A percentile compares a stretch with the other conserved stretches of the same genome.
phyloP scores from a whole-genome alignment of 2,113 vertebrate species.

The Ochotona curzoniae region DNA sequence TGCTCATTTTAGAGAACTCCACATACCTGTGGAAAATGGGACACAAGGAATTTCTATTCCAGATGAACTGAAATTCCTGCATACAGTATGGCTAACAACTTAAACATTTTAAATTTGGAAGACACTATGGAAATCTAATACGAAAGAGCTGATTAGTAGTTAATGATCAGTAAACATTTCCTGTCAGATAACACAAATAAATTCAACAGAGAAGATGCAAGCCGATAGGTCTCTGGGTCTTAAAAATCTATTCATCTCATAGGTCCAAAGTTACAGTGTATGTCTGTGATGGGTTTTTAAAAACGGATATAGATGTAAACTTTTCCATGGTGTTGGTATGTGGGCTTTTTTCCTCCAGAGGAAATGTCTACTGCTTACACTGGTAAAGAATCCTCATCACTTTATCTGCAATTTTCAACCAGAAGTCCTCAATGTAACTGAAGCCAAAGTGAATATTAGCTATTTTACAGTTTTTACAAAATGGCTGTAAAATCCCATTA shows the following conservation, averaged over 20 bases:
- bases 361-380: constrained; percentile 59
- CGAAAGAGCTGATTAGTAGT: not conserved
- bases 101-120: constrained; percentile 59
- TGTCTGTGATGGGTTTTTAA: constrained; percentile 53
- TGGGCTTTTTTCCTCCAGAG: not conserved
- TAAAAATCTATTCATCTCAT: constrained; percentile 58
- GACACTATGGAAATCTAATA: constrained; percentile 70
- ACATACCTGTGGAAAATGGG: constrained; percentile 63
- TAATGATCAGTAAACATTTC: constrained; percentile 73
- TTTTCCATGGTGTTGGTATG: constrained; percentile 64
- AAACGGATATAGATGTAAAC: constrained; percentile 54
- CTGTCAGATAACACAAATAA: constrained; percentile 76
- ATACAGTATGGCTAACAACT: constrained; percentile 41
- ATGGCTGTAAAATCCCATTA: constrained; percentile 80
- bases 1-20: constrained; percentile 59
- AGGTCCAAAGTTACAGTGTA: constrained; percentile 30
- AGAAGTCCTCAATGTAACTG: constrained; percentile 64
- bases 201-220: constrained; percentile 55
- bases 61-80: constrained; percentile 42
- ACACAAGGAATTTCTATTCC: constrained; percentile 53
- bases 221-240: constrained; percentile 41
- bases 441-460: constrained; percentile 74
- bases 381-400: constrained; percentile 66
- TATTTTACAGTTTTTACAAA: constrained; percentile 80
- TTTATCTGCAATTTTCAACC: constrained; percentile 68